Base-by-base conservation (phyloP, 2,888 invertebrate genomes). In the Toxonevra muliebris region DNA sequence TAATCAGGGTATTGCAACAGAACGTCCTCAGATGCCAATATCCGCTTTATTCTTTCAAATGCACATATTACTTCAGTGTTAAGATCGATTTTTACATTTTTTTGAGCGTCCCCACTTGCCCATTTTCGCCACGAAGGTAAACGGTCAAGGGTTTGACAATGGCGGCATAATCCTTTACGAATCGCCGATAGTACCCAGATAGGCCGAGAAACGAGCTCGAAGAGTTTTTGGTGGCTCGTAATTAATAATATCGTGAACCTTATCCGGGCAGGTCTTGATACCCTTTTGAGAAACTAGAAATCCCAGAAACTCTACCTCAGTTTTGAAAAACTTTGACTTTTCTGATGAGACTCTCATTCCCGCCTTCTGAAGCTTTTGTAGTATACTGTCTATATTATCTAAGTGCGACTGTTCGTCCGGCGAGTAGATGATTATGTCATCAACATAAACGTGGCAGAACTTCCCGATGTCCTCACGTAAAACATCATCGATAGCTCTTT, bases 141-240 rank as follows among this genome's bases (percentile, higher is more conserved):
- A 42, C 58, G n/a, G 69, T 69, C 8, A 71, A 54, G 5, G 71
- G 71, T 43, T 71, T 66, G 3, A 45, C 61, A 5, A n/a, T 70
- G 68, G 9, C n/a, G n/a, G n/a, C n/a, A n/a, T n/a, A n/a, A n/a
- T n/a, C n/a, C n/a, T n/a, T n/a, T n/a, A n/a, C n/a, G n/a, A n/a
- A n/a, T n/a, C n/a, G n/a, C n/a, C n/a, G n/a, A n/a, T n/a, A n/a
- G n/a, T n/a, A n/a, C n/a, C 70, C 67, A 1, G 70, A 61, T 10
- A 69, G 53, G 17, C 62, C 68, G 17, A 68, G 61, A 41, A 69
- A 64, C 19, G 65, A 63, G 1, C 41, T 40, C 69, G 43, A 7
- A 69, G 61, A 5, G 69, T 66, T 65, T 60, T 57, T 5, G 64
- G 65, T 15, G 13, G 43, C 30, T 69, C 65, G 58, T 68, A 69